phyloP scores from a whole-genome alignment of 2,888 invertebrate genomes.

The Drosophila neutralis region DNA sequence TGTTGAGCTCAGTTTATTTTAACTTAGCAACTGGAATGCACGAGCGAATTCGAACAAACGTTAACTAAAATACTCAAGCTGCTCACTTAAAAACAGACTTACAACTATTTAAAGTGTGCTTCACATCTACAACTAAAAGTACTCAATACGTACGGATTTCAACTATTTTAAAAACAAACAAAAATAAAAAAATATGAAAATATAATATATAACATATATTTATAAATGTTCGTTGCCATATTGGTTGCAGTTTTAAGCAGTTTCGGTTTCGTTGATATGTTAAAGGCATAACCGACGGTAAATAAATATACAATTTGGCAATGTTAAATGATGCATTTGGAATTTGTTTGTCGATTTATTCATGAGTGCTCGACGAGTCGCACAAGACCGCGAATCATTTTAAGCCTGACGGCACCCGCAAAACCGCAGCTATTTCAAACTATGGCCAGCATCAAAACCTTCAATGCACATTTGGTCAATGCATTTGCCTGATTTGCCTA shows the following conservation, averaged over 20 bases:
- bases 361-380: constrained; percentile 49
- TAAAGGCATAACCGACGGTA: neutral
- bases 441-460: constrained; percentile 35
- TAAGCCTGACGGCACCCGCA: constrained; percentile 28
- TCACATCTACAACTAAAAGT: neutral
- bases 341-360: constrained; percentile 44
- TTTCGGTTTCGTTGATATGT: constrained; percentile 18
- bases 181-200: neutral
- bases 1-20: constrained; percentile 56
- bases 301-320: constrained; percentile 18
- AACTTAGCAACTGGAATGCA: constrained; percentile 51
- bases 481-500: constrained; percentile 40
- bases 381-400: constrained; percentile 55
- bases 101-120: neutral
- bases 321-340: constrained; percentile 41
- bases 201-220: neutral
- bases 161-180: neutral
- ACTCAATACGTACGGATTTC: neutral
- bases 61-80: constrained; percentile 15
- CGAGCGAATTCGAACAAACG: constrained; percentile 4
- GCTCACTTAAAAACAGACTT: neutral
- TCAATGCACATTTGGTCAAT: constrained; percentile 36
- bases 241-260: neutral
- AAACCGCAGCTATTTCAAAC: constrained; percentile 50
- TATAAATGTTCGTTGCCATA: neutral